Evolutionary conservation across 2,113 vertebrate genomes (phyloP).

Genomic region (Stigmatopora argus): DNA sequence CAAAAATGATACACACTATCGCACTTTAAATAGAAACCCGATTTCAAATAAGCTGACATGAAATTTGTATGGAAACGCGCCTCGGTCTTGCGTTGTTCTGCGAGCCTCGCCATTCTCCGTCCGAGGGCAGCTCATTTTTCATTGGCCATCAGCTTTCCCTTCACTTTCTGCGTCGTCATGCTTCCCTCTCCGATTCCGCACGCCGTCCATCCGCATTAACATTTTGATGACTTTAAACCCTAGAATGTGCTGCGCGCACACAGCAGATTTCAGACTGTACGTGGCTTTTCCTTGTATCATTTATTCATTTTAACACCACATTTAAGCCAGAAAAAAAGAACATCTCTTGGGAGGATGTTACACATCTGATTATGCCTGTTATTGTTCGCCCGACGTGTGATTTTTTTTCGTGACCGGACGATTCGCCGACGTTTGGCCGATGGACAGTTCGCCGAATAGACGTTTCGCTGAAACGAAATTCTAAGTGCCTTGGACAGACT

Average conservation of each 20-base stretch:
- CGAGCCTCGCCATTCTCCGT: too few relatives aligned
- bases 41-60: too few relatives aligned
- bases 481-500: too few relatives aligned
- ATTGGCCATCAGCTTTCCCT: constrained; percentile 25
- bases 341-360: background rate
- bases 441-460: too few relatives aligned
- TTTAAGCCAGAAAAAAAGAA: background rate
- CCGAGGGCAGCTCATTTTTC: constrained; percentile 34
- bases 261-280: constrained; percentile 10
- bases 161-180: constrained; percentile 30
- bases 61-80: constrained; percentile 41
- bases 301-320: too few relatives aligned
- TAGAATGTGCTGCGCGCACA: constrained; percentile 2
- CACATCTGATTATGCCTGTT: background rate
- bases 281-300: background rate
- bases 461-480: too few relatives aligned
- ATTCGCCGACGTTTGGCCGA: too few relatives aligned
- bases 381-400: background rate
- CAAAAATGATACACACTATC: too few relatives aligned
- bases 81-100: constrained; percentile 18
- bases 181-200: constrained; percentile 10
- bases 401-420: too few relatives aligned
- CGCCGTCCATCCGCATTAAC: constrained; percentile 17
- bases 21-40: too few relatives aligned
- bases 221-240: constrained; percentile 6